Evolutionary conservation across 2,113 vertebrate genomes (phyloP).

Genomic region (Syrmaticus mikado): DNA sequence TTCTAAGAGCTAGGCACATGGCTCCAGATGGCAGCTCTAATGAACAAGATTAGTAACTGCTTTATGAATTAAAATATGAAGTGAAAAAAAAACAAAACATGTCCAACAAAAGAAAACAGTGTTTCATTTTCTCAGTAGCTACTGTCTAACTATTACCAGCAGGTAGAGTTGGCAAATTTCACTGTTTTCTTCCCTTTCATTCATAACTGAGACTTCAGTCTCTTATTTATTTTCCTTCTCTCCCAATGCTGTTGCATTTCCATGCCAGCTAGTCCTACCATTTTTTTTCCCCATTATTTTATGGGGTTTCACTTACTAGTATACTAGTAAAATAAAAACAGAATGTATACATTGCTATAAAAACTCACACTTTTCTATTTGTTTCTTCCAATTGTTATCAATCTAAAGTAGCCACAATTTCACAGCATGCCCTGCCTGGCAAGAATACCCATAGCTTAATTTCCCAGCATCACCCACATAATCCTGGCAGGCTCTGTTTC

Average conservation of each 20-base stretch:
- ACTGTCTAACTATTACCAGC: constrained; percentile 68
- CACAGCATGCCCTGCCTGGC: constrained; percentile 29
- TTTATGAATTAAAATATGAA: constrained; percentile 66
- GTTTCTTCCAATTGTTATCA: constrained; percentile 39
- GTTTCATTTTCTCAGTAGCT: constrained; percentile 71
- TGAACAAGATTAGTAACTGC: constrained; percentile 13
- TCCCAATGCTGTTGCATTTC: constrained; percentile 25
- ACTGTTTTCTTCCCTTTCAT: background rate
- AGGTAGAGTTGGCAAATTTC: constrained; percentile 49
- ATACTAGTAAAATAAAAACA: constrained; percentile 46
- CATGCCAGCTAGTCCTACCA: constrained; percentile 21
- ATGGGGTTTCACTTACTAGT: constrained; percentile 60
- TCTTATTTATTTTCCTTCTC: constrained; percentile 56
- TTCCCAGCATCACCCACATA: constrained; percentile 3
- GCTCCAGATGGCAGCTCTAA: background rate
- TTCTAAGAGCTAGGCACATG: constrained; percentile 43
- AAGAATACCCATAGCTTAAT: background rate
- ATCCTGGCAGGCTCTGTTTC: constrained; percentile 20
- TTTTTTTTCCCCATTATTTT: background rate
- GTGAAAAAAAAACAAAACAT: background rate
- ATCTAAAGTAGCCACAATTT: constrained; percentile 45
- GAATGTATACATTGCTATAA: constrained; percentile 51
- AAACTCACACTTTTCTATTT: background rate
- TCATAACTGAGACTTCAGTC: constrained; percentile 8
- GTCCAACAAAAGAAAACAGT: constrained; percentile 1